phyloP scores from a whole-genome alignment of 2,888 invertebrate genomes.

The Tenthredo amoena region DNA sequence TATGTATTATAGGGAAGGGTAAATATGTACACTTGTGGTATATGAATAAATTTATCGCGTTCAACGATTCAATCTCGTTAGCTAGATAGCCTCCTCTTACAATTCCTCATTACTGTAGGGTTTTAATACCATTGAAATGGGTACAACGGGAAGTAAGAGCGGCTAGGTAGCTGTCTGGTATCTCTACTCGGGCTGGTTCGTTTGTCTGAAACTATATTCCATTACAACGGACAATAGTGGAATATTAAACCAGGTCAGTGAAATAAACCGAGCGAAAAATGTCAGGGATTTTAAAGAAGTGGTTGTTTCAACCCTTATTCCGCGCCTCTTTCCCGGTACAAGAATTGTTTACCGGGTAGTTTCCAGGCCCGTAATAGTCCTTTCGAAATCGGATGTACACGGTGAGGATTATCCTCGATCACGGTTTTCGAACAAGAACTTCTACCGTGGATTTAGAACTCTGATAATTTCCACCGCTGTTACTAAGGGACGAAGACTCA shows the following conservation, averaged over 20 bases:
- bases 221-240: neutral
- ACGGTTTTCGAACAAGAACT: neutral
- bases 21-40: neutral
- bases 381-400: neutral
- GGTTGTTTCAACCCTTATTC: neutral
- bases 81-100: conserved; percentile 10
- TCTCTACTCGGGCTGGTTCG: no score
- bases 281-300: no score
- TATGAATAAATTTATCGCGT: conserved; percentile 12
- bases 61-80: conserved; percentile 43
- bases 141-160: no score
- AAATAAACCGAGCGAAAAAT: neutral
- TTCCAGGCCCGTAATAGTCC: neutral
- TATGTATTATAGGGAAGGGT: neutral
- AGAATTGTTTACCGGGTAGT: neutral
- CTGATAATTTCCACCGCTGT: neutral
- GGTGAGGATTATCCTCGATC: neutral
- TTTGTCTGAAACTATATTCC: no score
- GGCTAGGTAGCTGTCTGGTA: no score
- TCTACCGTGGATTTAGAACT: neutral
- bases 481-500: neutral
- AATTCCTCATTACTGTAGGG: neutral
- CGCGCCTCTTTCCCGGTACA: neutral
- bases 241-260: neutral
- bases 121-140: neutral